Evolutionary conservation across 2,113 vertebrate genomes (phyloP), one percentile per base, ranked within the genome.

Genomic region (Gasterosteus aculeatus): DNA sequence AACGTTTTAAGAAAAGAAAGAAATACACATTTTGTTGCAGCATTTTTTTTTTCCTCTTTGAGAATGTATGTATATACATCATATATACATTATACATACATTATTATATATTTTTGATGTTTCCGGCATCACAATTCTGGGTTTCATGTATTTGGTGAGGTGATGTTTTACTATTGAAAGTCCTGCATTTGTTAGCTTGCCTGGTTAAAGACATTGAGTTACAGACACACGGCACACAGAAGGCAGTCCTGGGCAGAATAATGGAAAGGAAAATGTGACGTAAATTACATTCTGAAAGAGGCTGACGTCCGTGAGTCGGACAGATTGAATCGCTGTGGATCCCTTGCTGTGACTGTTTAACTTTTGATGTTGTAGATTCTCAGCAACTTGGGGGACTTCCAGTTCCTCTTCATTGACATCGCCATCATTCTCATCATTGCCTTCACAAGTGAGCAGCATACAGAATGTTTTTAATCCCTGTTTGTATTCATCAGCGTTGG

Each of bases 361-460:
- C 5, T 67, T 10, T 14, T 84, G 29, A 70, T 64, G n/a, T 89
- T 91, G 29, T 80, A 99, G 97, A 96, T 98, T 79, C 92, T 96
- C 90, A 98, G 97, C 90, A 98, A 97, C 86, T 84, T 99, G 73
- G 98, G 98, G 83, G 97, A 98, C 78, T 96, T 97, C 88, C 98
- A 99, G 94, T 99, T 99, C 91, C 96, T 99, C 84, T 99, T 99
- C 88, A 98, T 98, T 66, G 98, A 99, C 88, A 89, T 98, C 68
- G 95, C 94, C 88, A 96, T 99, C 92, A 98, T 98, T 88, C 91
- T 98, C 86, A 89, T 98, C 72, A 93, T 98, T 63, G 97, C 96
- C 72, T 98, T 99, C 87, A 99, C 98, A 80, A 99, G 98, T 99
- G 88, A 97, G 97, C 94, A 19, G 15, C 51, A 15, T 12, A 3